Conservation (phyloP, 2,797 vertebrate genomes). For the Lithobates sylvaticus region DNA sequence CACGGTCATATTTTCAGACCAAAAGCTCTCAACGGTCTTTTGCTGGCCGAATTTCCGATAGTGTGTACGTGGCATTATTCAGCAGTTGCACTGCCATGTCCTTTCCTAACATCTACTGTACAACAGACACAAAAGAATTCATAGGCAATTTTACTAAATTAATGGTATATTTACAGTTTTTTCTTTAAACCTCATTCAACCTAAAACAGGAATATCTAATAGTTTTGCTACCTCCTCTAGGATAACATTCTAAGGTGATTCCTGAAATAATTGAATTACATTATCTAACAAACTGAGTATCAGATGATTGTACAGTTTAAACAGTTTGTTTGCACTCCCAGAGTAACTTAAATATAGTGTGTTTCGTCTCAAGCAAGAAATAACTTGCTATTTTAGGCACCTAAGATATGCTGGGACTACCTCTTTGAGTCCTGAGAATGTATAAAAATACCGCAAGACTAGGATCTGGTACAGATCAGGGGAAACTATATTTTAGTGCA, state of each 20-base stretch:
- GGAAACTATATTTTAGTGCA: not conserved
- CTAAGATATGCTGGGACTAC: not conserved
- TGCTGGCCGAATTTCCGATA: too few relatives aligned
- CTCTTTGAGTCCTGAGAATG: not conserved
- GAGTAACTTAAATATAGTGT: conserved; percentile 3
- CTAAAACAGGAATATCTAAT: not conserved
- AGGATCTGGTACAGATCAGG: not conserved
- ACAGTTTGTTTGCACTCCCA: not conserved
- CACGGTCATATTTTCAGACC: too few relatives aligned
- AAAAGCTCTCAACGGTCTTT: too few relatives aligned
- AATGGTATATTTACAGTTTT: not conserved
- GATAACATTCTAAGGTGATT: not conserved
- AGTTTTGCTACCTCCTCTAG: not conserved
- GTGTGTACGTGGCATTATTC: too few relatives aligned
- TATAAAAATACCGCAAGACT: not conserved
- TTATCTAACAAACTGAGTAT: not conserved
- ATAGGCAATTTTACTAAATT: too few relatives aligned
- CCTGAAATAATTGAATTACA: not conserved
- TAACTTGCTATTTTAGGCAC: conserved; percentile 11
- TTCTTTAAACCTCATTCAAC: not conserved
- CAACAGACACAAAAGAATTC: too few relatives aligned
- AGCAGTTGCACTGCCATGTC: too few relatives aligned
- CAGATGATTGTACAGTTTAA: not conserved
- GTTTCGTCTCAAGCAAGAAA: not conserved
- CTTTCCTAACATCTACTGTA: too few relatives aligned